Percentiles rank a stretch among this genome's conserved stretches.
Conservation (phyloP, 2,888 invertebrate species). For the Muschampia plurimacula region DNA sequence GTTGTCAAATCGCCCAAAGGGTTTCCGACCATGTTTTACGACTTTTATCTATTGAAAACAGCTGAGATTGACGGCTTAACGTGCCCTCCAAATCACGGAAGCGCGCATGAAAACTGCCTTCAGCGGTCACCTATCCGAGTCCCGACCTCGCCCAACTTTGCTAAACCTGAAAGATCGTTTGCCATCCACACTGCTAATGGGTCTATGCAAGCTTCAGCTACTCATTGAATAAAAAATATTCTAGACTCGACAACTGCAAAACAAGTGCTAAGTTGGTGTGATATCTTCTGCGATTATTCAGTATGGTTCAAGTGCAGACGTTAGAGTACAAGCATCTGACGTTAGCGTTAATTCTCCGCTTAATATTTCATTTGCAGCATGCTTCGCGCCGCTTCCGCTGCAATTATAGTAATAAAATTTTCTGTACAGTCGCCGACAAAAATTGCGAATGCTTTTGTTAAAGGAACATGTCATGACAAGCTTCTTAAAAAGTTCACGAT, state of each 20-base stretch:
- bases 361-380: slow-evolving; percentile 39
- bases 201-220: too few relatives aligned
- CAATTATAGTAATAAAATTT: slow-evolving; percentile 39
- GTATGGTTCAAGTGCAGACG: slow-evolving; percentile 14
- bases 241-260: background rate
- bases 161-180: too few relatives aligned
- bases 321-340: slow-evolving; percentile 25
- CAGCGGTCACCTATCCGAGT: too few relatives aligned
- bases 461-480: background rate
- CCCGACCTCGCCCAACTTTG: too few relatives aligned
- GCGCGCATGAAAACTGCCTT: too few relatives aligned
- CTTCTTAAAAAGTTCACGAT: background rate
- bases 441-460: background rate
- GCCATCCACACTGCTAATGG: too few relatives aligned
- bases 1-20: too few relatives aligned
- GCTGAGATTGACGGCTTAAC: too few relatives aligned
- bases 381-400: slow-evolving; percentile 33
- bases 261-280: background rate
- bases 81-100: too few relatives aligned
- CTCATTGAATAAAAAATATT: too few relatives aligned
- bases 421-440: slow-evolving; percentile 24
- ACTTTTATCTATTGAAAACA: too few relatives aligned
- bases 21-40: too few relatives aligned
- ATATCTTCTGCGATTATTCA: background rate
- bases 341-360: slow-evolving; percentile 30